phyloP scores from a whole-genome alignment of 2,888 invertebrate species.

The Aplocera efformata region DNA sequence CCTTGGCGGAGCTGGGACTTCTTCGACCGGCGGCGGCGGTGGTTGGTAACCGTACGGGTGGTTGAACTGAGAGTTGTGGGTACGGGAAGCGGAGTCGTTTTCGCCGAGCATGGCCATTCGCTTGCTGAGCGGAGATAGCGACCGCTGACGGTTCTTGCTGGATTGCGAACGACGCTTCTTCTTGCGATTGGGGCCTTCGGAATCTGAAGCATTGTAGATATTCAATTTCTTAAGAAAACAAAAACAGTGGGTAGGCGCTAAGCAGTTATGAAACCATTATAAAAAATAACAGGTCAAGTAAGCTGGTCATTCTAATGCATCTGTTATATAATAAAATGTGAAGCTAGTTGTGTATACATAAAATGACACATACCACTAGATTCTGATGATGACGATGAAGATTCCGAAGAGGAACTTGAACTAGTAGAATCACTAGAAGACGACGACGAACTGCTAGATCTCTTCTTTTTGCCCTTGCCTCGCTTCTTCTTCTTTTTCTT shows the following conservation, averaged over 20 bases:
- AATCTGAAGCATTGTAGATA: slow-evolving; percentile 48
- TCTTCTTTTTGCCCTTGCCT: slow-evolving; percentile 83
- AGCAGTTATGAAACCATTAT: too few relatives aligned
- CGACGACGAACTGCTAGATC: slow-evolving; percentile 83
- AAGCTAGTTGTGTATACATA: too few relatives aligned
- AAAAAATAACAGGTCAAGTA: too few relatives aligned
- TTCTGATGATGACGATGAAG: slow-evolving; percentile 81
- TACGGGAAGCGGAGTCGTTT: slow-evolving; percentile 62
- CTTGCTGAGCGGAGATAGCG: slow-evolving; percentile 90
- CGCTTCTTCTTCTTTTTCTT: slow-evolving; percentile 84
- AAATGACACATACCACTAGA: slow-evolving; percentile 61
- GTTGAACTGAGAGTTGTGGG: slow-evolving; percentile 84
- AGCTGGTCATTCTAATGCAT: too few relatives aligned
- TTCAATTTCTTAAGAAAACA: slow-evolving; percentile 8
- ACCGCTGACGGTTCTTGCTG: slow-evolving; percentile 83
- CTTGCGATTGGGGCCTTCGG: slow-evolving; percentile 76
- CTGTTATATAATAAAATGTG: too few relatives aligned
- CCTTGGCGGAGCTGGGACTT: slow-evolving; percentile 53
- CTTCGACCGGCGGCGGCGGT: slow-evolving; percentile 72
- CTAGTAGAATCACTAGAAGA: slow-evolving; percentile 85
- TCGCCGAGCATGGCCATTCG: slow-evolving; percentile 88
- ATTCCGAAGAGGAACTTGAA: slow-evolving; percentile 80
- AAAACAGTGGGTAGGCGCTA: not conserved
- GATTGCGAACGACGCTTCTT: slow-evolving; percentile 81
- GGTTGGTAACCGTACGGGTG: slow-evolving; percentile 84